Evolutionary conservation across 1,140 invertebrate genomes (phyloP).

Genomic region (Heliconius nattereri): DNA sequence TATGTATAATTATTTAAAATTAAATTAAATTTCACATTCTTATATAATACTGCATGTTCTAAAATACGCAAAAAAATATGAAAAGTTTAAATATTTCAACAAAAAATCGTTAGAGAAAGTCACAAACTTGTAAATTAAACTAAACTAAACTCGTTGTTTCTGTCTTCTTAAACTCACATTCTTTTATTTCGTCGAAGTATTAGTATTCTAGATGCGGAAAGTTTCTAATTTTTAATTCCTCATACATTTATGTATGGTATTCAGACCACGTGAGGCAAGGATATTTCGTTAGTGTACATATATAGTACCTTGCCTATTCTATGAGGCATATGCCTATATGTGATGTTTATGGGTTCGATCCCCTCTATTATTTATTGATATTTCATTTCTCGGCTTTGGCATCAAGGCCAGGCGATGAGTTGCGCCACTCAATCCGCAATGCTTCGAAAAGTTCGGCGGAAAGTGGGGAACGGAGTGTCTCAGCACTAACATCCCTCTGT

Average conservation of each 20-base stretch:
- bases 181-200: conserved; percentile 10
- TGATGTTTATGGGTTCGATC: too few relatives aligned
- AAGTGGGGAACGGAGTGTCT: too few relatives aligned
- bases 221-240: conserved; percentile 29
- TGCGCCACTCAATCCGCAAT: too few relatives aligned
- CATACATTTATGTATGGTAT: conserved; percentile 7
- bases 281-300: conserved; percentile 9
- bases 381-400: too few relatives aligned
- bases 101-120: conserved; percentile 1
- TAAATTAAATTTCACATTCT: not conserved
- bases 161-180: not conserved
- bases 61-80: not conserved
- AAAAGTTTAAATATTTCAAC: not conserved
- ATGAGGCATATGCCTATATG: too few relatives aligned
- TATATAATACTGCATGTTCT: not conserved
- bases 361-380: too few relatives aligned
- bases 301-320: not conserved
- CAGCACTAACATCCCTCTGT: too few relatives aligned
- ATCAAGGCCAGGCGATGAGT: too few relatives aligned
- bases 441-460: too few relatives aligned
- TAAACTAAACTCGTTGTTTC: too few relatives aligned
- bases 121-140: not conserved
- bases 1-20: not conserved
- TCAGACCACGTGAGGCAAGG: conserved; percentile 12
- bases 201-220: conserved; percentile 10